Evolutionary conservation across 2,888 invertebrate genomes (phyloP).

Genomic region (Cephus spinipes): DNA sequence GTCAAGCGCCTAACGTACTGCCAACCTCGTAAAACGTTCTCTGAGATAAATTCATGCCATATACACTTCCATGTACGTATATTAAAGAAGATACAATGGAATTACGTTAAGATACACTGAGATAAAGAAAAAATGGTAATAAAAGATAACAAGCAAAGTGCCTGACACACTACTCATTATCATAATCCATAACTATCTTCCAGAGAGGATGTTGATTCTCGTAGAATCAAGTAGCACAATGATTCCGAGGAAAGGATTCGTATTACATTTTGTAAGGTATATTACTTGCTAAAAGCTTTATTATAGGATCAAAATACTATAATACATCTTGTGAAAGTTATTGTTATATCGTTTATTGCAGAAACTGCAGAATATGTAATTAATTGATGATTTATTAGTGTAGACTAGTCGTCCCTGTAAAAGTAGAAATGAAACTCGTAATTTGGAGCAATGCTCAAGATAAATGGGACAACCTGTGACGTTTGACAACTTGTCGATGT

Average conservation of each 20-base stretch:
- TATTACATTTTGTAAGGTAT: neutral
- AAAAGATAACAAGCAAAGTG: neutral
- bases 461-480: constrained; percentile 12
- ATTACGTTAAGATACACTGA: neutral
- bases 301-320: neutral
- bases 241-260: neutral
- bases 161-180: neutral
- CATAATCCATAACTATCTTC: constrained; percentile 15
- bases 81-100: neutral
- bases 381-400: neutral
- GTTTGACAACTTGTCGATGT: constrained; percentile 20
- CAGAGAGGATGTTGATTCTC: constrained; percentile 10
- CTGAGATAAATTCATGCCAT: neutral
- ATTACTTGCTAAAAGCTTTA: neutral
- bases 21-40: neutral
- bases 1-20: neutral
- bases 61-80: neutral
- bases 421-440: neutral
- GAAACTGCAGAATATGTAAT: neutral
- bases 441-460: neutral
- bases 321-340: neutral
- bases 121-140: neutral
- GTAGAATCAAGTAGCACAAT: neutral
- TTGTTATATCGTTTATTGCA: neutral
- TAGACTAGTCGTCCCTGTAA: neutral